Percentiles rank a stretch among this genome's conserved stretches.
These are phyloP conservation scores for Apteryx owenii DNA, from an alignment of 2,113 vertebrate genomes.

Conservation along the genomic window DNA sequence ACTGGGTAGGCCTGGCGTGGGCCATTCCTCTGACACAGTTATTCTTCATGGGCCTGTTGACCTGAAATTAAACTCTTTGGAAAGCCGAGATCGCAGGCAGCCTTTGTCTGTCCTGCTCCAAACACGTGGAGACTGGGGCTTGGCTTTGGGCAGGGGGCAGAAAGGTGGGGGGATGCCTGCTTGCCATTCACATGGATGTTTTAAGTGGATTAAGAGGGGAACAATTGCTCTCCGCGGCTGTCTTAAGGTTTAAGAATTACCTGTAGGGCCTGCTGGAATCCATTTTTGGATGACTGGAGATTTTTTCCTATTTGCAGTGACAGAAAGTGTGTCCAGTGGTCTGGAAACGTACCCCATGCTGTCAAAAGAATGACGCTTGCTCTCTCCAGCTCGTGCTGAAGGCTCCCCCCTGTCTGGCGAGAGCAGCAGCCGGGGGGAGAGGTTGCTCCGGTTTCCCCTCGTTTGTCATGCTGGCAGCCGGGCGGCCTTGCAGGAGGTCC, in stretches of 20 bases:
- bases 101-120: fast-evolving
- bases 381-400: background rate
- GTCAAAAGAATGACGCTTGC: background rate
- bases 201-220: constrained; percentile 16
- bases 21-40: background rate
- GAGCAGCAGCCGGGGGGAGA: background rate
- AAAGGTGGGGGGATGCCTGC: fast-evolving
- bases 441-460: background rate
- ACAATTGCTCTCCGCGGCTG: background rate
- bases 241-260: constrained; percentile 36
- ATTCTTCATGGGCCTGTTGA: background rate
- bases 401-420: background rate
- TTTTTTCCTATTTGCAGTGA: constrained; percentile 23
- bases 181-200: background rate
- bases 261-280: background rate
- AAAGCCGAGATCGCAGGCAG: background rate
- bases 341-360: background rate
- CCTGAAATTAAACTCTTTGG: constrained; percentile 27
- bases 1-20: background rate
- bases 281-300: constrained; percentile 46
- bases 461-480: no score
- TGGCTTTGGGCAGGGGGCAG: constrained; percentile 1
- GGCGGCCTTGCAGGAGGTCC: background rate
- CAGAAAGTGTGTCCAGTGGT: background rate
- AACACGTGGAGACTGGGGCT: background rate